Evolutionary conservation across 2,888 invertebrate species (phyloP), one percentile per base, ranked within the genome.

Genomic region (Ophion ventricosus): DNA sequence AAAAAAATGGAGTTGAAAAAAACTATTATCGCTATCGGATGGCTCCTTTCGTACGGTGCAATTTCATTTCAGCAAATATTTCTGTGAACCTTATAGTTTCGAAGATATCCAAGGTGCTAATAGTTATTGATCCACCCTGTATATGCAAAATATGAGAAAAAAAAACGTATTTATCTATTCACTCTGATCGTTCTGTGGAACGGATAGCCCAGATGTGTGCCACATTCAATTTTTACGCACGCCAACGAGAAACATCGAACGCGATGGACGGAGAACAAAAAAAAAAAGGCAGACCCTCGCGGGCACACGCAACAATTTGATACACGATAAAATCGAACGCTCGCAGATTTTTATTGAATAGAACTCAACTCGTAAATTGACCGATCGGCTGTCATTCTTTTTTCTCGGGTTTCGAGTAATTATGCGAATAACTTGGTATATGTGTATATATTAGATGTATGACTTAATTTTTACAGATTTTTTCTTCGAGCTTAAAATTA

Each of bases 171-270:
- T 83, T 79, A 70, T 49, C 69, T 79, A 70, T 72, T 75, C 70
- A 35, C 57, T 23, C 20, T 54, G 64, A 75, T 64, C 40, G 14
- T 77, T 66, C n/a, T 57, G 54, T 25, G 54, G 2, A 66, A 54
- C 56, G 35, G 56, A 76, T 77, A 35, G 80, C n/a, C 35, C 61
- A 26, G 17, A 17, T 17, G 56, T 11, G 54, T 40, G 43, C 72
- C 79, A 83, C 43, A 66, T 83, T 80, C 72, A 80, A 72, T 80
- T 76, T 75, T 80, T 82, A 82, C 63, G 54, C 69, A 63, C 43
- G 54, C 67, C 26, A 69, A 69, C 63, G 61, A 73, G 20, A 77
- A 67, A 80, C 26, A 66, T 57, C 40, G 8, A 61, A 26, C 54
- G 3, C 14, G 43, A 43, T 1, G 2, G 14, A 43, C 43, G 43